Conservation (phyloP, 2,113 vertebrate species). For the Nesogale talazaci region DNA sequence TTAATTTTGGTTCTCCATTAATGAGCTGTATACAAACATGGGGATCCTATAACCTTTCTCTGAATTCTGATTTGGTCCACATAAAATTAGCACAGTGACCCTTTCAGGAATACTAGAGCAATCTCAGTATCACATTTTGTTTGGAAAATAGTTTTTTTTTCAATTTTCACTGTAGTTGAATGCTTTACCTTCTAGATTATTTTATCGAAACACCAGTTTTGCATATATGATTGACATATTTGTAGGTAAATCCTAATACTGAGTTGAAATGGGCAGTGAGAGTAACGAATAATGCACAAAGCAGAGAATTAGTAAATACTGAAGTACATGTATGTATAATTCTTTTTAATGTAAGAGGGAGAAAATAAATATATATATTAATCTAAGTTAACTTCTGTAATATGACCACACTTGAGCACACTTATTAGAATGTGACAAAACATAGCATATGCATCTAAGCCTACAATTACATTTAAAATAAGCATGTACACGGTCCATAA, state of each 20-base stretch:
- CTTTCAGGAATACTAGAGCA: neutral
- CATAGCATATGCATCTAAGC: neutral
- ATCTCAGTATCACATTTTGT: neutral
- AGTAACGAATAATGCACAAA: neutral
- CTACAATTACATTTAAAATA: conserved; percentile 23
- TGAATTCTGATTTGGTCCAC: neutral
- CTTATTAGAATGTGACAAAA: neutral
- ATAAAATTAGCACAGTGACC: neutral
- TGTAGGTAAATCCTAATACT: conserved; percentile 4
- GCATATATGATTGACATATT: neutral
- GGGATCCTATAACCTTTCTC: neutral
- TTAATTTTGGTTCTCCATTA: neutral
- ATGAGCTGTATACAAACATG: neutral
- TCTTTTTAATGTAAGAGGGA: neutral
- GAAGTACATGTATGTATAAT: neutral
- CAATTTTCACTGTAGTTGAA: neutral
- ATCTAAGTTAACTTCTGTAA: neutral
- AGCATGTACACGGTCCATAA: neutral
- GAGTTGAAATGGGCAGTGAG: too few relatives aligned
- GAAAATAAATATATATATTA: neutral
- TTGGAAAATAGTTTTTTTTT: neutral
- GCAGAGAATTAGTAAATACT: conserved; percentile 18
- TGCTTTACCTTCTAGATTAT: neutral
- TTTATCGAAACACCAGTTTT: neutral
- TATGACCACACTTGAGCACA: neutral